Percentiles rank a stretch among this genome's conserved stretches.
These are phyloP conservation scores for human (Homo sapiens) DNA, from an alignment of 2,113 vertebrate genomes.

Conservation along the genomic window GRCh38 chr2:237460501-237461000, in stretches of 20 bases:
- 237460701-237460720: fast-evolving
- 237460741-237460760: fast-evolving
- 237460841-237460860: not conserved
- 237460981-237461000: not conserved
- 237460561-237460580: not conserved
- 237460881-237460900: fast-evolving
- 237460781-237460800: fast-evolving
- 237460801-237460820: not conserved
- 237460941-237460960: not conserved
- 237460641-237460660: not conserved
- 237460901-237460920: fast-evolving
- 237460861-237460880: fast-evolving
- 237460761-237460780: fast-evolving
- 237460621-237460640: not conserved
- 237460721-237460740: not conserved
- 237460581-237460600: not conserved
- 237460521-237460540: fast-evolving
- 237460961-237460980: not conserved
- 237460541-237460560: not conserved
- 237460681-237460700: not conserved
- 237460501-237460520: not conserved
- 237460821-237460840: fast-evolving
- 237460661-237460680: not conserved
- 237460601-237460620: not conserved
- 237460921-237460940: not conserved